Base-by-base conservation (phyloP, 2,797 vertebrate species). In the Vipera ursinii region DNA sequence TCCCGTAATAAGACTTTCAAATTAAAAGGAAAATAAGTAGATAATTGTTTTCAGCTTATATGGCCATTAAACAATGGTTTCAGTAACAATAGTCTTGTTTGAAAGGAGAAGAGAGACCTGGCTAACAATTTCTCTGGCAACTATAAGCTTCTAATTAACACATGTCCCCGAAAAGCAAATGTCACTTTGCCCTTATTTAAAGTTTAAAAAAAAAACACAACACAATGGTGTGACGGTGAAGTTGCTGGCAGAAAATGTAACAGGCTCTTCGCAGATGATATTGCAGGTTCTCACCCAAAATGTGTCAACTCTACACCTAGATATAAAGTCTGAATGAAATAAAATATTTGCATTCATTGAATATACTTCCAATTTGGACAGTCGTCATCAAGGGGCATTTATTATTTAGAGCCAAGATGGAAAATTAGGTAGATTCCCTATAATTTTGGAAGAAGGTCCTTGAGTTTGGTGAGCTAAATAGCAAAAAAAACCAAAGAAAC, bases 1-100 rank as follows among this genome's bases (percentile, higher is more conserved):
- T 94, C 93, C 28, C 93, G 5, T 91, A 96, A 94, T 92, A 95
- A 95, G 10, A 24, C 0, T 93, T 95, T 94, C n/a, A 65, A 13
- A 94, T 95, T 91, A 87, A 78, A 92, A 82, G 26, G 44, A 93
- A 95, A 95, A 95, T 92, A 96, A 82, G 28, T 53, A 88, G 20
- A 48, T 88, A 91, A 96, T 95, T 96, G 95, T 95, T 95, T 96
- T 91, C 69, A 92, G 26, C n/a, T 95, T 94, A 94, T 82, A 92
- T 92, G 13, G 22, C 82, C 88, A 94, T 94, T 96, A 93, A 96
- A 93, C 56, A 93, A 65, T 28, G 4, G 8, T 7, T 89, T 92
- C 91, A 94, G 95, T 88, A 93, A 93, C 90, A 55, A 59, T 63
- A 78, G 6, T 6, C 20, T 53, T 92, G 69, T 14, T 48, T 51